Conservation (phyloP, 1,140 invertebrate genomes). For the Eufriesea mexicana region DNA sequence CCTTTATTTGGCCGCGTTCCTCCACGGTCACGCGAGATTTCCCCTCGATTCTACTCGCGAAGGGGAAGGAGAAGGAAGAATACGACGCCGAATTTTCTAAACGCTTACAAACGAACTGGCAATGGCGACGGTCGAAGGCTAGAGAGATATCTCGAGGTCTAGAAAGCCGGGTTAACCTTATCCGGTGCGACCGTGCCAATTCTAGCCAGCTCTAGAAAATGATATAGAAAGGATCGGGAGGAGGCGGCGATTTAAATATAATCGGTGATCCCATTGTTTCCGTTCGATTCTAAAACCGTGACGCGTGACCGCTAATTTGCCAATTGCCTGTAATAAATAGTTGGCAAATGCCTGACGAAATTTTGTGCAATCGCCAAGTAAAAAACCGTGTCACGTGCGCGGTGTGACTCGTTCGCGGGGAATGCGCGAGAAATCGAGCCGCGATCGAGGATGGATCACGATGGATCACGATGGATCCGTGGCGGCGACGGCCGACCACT, state of each 20-base stretch:
- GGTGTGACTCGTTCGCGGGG: neutral
- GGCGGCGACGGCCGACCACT: too few species aligned
- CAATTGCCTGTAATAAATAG: constrained; percentile 63
- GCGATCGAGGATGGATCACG: neutral
- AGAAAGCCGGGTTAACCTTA: neutral
- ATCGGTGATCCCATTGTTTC: constrained; percentile 58
- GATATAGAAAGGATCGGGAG: constrained; percentile 29
- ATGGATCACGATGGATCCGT: too few species aligned
- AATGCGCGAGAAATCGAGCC: neutral
- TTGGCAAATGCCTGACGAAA: constrained; percentile 52
- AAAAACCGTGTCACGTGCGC: constrained; percentile 32
- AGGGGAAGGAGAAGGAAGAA: too few species aligned
- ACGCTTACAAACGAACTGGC: neutral
- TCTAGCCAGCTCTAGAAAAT: constrained; percentile 25
- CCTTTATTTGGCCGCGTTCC: constrained; percentile 62
- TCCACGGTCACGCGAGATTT: constrained; percentile 48
- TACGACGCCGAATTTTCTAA: neutral
- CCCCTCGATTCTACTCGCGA: neutral
- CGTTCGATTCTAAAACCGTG: constrained; percentile 59
- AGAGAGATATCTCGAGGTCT: neutral
- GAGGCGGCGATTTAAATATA: constrained; percentile 58
- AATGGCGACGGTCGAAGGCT: too few species aligned
- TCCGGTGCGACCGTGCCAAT: neutral
- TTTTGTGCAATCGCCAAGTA: constrained; percentile 56
- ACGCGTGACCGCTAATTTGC: constrained; percentile 59